Percentiles rank a stretch among this genome's conserved stretches.
These are phyloP conservation scores for Gonatopus flavifemur DNA, from an alignment of 1,140 invertebrate species.

Conservation along the genomic window DNA sequence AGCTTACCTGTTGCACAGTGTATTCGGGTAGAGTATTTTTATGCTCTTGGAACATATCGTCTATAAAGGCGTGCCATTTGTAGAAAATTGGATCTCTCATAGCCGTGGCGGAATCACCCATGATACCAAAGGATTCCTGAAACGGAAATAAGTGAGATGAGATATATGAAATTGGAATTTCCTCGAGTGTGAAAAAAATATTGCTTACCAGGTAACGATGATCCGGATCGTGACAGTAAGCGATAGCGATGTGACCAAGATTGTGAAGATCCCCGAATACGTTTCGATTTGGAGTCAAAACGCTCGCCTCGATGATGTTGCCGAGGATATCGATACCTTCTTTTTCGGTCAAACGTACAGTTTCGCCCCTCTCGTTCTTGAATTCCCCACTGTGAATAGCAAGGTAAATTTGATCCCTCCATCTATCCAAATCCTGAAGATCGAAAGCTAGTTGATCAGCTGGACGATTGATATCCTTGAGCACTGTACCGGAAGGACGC, in stretches of 20 bases:
- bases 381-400: constrained; percentile 72
- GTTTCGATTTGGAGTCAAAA: constrained; percentile 68
- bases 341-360: constrained; percentile 63
- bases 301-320: constrained; percentile 75
- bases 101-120: constrained; percentile 72
- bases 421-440: constrained; percentile 70
- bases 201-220: constrained; percentile 64
- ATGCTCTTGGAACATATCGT: constrained; percentile 77
- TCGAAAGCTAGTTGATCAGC: constrained; percentile 69
- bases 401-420: constrained; percentile 73
- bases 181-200: background rate
- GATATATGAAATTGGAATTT: too few species aligned
- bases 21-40: constrained; percentile 72
- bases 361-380: constrained; percentile 54
- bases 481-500: constrained; percentile 60
- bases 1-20: constrained; percentile 58
- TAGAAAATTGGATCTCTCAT: constrained; percentile 87
- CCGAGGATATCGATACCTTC: constrained; percentile 79
- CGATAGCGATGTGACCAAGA: constrained; percentile 68
- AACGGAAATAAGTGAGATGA: background rate
- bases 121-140: constrained; percentile 67
- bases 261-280: constrained; percentile 79
- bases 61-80: constrained; percentile 79
- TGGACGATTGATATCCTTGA: constrained; percentile 68
- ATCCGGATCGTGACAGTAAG: constrained; percentile 73